phyloP scores from a whole-genome alignment of 2,888 invertebrate genomes.

The Andrena camellia region DNA sequence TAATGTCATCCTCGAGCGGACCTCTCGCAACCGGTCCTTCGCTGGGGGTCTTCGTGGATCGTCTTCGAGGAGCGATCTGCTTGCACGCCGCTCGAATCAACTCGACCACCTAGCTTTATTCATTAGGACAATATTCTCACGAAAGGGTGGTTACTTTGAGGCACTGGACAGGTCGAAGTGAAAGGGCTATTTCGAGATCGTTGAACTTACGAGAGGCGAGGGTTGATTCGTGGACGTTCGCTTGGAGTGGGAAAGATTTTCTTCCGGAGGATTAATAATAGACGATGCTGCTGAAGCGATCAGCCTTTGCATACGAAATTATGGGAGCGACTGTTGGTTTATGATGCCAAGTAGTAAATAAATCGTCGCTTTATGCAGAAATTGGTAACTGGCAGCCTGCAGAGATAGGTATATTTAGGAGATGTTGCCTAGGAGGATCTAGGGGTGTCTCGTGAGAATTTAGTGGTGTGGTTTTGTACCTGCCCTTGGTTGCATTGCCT shows the following conservation, averaged over 20 bases:
- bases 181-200: constrained; percentile 4
- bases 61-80: constrained; percentile 38
- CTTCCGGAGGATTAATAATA: constrained; percentile 7
- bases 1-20: constrained; percentile 42
- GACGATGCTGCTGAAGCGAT: background rate
- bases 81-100: constrained; percentile 31
- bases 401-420: background rate
- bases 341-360: constrained; percentile 14
- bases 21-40: constrained; percentile 77
- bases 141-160: constrained; percentile 49
- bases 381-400: background rate
- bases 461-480: background rate
- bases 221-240: constrained; percentile 7
- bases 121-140: constrained; percentile 75
- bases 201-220: constrained; percentile 40
- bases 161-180: constrained; percentile 24
- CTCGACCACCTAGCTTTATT: constrained; percentile 77
- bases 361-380: constrained; percentile 39
- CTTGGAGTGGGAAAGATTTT: background rate
- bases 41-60: constrained; percentile 68
- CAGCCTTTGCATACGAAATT: constrained; percentile 59
- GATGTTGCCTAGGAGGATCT: background rate
- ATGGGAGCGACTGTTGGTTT: constrained; percentile 37
- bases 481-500: background rate
- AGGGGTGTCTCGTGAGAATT: constrained; percentile 25